Evolutionary conservation across 2,888 invertebrate species (phyloP), one percentile per base, ranked within the genome.

Genomic region (Dryobota labecula): DNA sequence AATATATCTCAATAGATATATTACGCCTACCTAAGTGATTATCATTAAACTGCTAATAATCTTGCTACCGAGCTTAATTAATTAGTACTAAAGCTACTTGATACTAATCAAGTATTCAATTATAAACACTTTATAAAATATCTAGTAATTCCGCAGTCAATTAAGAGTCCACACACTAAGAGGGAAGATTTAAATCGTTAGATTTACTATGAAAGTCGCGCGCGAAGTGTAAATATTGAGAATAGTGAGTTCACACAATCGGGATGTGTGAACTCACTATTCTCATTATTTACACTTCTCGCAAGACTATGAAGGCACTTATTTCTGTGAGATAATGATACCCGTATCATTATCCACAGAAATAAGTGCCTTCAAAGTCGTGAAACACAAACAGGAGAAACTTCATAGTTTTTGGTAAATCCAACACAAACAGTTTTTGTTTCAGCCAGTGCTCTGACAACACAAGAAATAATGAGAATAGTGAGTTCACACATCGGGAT

Each of bases 91-190:
- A 18, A n/a, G 74, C 30, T n/a, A 41, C 8, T 57, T 33, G n/a
- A 73, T 30, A 53, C 38, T 41, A 54, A 54, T 63, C 20, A 72
- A 54, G 15, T 43, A 51, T 70, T 53, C 1, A 30, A 36, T 45
- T 36, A n/a, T 2, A 41, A 18, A 24, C 24, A 1, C 18, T 51
- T 3, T 30, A 5, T 20, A 8, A 30, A 62, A 2, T 41, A 30
- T 6, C 0, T 7, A 8, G 18, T 49, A 30, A 43, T 18, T 58
- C 24, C 11, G 6, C 11, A n/a, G 18, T 24, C 6, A 63, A 27
- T 27, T 51, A 20, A 20, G 27, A 20, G 20, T 18, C 4, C 7
- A 20, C 7, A 58, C 18, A 27, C 18, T 41, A 7, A 2, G n/a
- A 2, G 2, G 7, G 18, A 33, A 62, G 11, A 62, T 60, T 27